phyloP scores from a whole-genome alignment of 2,797 vertebrate genomes.

The Cuniculus paca region DNA sequence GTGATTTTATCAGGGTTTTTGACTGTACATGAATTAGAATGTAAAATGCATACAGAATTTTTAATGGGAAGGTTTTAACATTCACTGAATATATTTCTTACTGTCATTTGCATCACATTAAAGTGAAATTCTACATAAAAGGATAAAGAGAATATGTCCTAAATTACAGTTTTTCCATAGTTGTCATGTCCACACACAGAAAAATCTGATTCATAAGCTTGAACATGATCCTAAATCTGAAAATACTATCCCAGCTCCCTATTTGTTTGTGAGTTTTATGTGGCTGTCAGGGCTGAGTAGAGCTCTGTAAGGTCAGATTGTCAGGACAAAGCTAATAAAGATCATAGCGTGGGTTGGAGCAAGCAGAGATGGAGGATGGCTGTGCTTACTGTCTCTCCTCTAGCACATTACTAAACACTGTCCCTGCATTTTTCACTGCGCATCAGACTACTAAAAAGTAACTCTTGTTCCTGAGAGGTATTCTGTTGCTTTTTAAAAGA shows the following conservation, averaged over 20 bases:
- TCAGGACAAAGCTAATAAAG: conserved; percentile 78
- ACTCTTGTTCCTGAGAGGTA: conserved; percentile 16
- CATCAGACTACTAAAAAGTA: conserved; percentile 61
- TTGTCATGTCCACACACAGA: conserved; percentile 88
- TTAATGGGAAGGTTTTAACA: conserved; percentile 90
- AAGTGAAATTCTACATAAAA: conserved; percentile 90
- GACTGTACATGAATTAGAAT: conserved; percentile 93
- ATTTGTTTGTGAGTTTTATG: conserved; percentile 83
- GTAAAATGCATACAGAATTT: conserved; percentile 92
- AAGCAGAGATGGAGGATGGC: neutral
- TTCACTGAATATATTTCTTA: conserved; percentile 90
- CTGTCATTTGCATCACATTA: conserved; percentile 91
- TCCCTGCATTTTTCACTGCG: conserved; percentile 54
- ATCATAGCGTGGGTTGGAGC: neutral
- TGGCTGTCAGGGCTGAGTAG: conserved; percentile 72
- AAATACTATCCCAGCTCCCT: conserved; percentile 67
- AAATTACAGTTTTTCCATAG: conserved; percentile 89
- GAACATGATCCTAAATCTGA: conserved; percentile 84
- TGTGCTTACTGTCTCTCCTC: conserved; percentile 31
- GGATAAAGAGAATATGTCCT: conserved; percentile 88
- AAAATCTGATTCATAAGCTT: conserved; percentile 86
- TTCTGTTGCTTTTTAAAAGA: neutral
- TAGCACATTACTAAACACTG: conserved; percentile 65
- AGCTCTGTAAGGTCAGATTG: conserved; percentile 80
- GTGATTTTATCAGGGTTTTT: conserved; percentile 92